These are phyloP conservation scores for Drosophila acutilabella DNA, from an alignment of 2,888 invertebrate species.

Conservation along the genomic window DNA sequence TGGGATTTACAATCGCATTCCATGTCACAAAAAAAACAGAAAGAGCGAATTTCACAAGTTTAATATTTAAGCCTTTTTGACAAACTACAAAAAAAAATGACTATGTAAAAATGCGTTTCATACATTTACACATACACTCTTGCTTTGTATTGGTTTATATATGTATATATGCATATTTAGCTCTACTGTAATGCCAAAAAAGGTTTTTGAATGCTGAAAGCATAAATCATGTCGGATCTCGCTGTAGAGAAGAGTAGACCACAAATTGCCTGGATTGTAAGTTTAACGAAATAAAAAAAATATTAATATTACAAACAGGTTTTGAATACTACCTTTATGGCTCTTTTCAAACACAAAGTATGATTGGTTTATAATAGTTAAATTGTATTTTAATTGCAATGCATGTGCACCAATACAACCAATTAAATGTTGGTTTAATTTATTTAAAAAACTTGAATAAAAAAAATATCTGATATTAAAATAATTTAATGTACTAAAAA, in stretches of 20 bases:
- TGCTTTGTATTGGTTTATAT: no score
- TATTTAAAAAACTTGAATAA: background rate
- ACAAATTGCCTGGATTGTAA: constrained; percentile 35
- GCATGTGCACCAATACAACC: constrained; percentile 10
- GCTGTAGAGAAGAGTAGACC: constrained; percentile 13
- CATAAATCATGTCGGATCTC: constrained; percentile 41
- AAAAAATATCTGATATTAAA: background rate
- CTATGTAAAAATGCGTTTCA: background rate
- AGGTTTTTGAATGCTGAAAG: constrained; percentile 9
- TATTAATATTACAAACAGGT: constrained; percentile 9
- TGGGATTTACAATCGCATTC: constrained; percentile 6
- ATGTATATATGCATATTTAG: background rate
- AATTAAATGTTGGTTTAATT: background rate
- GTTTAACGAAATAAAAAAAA: constrained; percentile 10
- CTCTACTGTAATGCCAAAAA: constrained; percentile 4
- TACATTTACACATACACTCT: background rate
- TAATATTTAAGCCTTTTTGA: constrained; percentile 13
- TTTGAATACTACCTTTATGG: constrained; percentile 27
- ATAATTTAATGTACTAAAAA: background rate
- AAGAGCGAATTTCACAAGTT: background rate
- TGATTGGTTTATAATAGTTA: constrained; percentile 36
- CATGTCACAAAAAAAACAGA: constrained; percentile 10
- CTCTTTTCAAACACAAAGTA: constrained; percentile 11
- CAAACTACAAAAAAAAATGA: constrained; percentile 13
- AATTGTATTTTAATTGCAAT: constrained; percentile 35